Evolutionary conservation across 2,888 invertebrate genomes (phyloP), one percentile per base, ranked within the genome.

Genomic region (Mesorhabditis spiculigera): DNA sequence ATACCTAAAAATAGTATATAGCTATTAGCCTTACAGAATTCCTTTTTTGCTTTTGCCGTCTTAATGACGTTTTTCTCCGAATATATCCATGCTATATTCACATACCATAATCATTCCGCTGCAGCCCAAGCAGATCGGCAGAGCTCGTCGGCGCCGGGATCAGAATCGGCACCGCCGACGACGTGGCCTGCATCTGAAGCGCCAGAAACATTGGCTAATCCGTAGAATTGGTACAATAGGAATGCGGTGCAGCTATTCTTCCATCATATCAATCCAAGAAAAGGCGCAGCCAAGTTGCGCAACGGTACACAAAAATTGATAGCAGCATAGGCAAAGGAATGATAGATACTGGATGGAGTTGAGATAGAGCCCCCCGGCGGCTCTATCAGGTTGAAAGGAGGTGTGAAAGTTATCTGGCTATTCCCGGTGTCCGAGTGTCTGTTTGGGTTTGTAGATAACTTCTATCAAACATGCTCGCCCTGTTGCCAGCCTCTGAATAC

Each of bases 361-460:
- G 28, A 28, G 28, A 28, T 28, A 28, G 28, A 28, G 28, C 28
- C 28, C 28, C 28, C 28, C 28, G 28, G 28, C 28, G 28, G 28
- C 28, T 28, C 28, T 28, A 28, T 28, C 28, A 28, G 28, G 28
- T 28, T 28, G 58, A n/a, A n/a, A n/a, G n/a, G n/a, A 50, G 58
- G 58, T 50, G 58, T 50, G 58, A 50, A 50, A 50, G 58, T 50
- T 50, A 50, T 50, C 58, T 50, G n/a, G 58, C 58, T 50, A 50
- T 50, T n/a, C 8, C 58, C 8, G 58, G 10, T 50, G n/a, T 50
- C 58, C 1, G 10, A 50, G 58, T n/a, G n/a, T 13, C n/a, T n/a
- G 8, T 50, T n/a, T n/a, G 28, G 28, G 28, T 28, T 28, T 28
- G 28, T 28, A 28, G 28, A 28, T 28, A 28, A 28, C 28, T 28